These are phyloP conservation scores for Heliconius congener DNA, from an alignment of 1,140 invertebrate species.

Conservation along the genomic window DNA sequence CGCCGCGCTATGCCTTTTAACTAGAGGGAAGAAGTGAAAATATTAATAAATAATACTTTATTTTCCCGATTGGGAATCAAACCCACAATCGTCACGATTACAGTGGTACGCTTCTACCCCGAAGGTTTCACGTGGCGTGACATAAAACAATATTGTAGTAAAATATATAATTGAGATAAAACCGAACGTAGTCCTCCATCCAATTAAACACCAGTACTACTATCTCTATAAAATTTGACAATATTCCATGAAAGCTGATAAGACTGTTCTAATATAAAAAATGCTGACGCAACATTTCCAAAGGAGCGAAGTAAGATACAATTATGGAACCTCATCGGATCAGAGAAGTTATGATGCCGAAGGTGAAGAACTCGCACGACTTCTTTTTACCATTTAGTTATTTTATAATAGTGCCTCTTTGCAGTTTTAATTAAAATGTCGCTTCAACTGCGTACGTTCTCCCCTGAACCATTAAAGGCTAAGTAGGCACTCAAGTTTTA, in stretches of 20 bases:
- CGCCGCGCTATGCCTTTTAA: no score
- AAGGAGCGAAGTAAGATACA: conserved; percentile 43
- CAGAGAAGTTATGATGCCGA: neutral
- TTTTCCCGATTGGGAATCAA: no score
- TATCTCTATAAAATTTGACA: neutral
- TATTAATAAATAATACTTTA: no score
- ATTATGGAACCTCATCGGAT: conserved; percentile 36
- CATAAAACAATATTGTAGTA: no score
- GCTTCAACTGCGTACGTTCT: conserved; percentile 53
- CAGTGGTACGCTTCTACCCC: no score
- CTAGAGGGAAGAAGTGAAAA: no score
- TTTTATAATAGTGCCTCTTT: conserved; percentile 45
- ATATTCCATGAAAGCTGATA: neutral
- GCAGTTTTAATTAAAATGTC: conserved; percentile 65
- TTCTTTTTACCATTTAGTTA: conserved; percentile 44
- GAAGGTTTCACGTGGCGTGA: no score
- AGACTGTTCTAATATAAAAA: conserved; percentile 11
- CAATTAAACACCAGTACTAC: neutral
- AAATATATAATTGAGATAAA: no score
- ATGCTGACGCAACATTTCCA: conserved; percentile 30
- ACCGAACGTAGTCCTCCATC: no score
- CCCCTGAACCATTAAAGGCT: conserved; percentile 47
- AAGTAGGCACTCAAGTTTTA: conserved; percentile 41
- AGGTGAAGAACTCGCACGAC: conserved; percentile 45
- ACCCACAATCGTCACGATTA: no score